Percentiles rank a stretch among this genome's conserved stretches.
Conservation (phyloP, 2,113 vertebrate species). For the Turnix velox region DNA sequence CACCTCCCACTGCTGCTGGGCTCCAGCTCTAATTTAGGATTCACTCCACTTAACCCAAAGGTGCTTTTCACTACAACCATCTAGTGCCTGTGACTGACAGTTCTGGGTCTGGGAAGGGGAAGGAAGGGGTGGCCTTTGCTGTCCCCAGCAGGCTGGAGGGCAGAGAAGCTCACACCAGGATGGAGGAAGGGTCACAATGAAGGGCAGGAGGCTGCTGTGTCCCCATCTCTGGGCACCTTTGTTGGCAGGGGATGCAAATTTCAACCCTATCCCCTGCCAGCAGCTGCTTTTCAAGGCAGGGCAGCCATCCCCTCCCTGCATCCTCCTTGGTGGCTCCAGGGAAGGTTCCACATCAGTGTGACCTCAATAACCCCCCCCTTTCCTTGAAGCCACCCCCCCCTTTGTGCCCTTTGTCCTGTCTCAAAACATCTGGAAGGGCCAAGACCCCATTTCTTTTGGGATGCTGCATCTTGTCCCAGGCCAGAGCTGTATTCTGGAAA, state of each 20-base stretch:
- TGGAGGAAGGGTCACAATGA: fast-evolving
- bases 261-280: not conserved
- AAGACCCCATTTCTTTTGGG: not conserved
- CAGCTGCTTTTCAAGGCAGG: not conserved
- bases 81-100: not conserved
- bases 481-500: not conserved
- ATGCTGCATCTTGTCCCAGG: not conserved
- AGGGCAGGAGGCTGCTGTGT: not conserved
- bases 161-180: not conserved
- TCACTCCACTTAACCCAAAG: not conserved
- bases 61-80: not conserved
- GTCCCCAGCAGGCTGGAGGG: not conserved
- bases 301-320: not conserved
- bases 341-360: not conserved
- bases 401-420: not conserved
- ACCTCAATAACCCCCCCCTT: not conserved
- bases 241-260: not conserved
- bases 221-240: not conserved
- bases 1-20: not conserved
- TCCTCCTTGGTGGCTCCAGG: not conserved
- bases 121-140: not conserved
- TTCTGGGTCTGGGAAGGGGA: not conserved
- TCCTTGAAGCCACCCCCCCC: not conserved
- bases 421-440: not conserved
- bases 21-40: not conserved